A percentile compares a stretch with the other conserved stretches of the same genome.
Evolutionary conservation across 2,797 vertebrate genomes (phyloP).

Genomic region (Myotis myotis): DNA sequence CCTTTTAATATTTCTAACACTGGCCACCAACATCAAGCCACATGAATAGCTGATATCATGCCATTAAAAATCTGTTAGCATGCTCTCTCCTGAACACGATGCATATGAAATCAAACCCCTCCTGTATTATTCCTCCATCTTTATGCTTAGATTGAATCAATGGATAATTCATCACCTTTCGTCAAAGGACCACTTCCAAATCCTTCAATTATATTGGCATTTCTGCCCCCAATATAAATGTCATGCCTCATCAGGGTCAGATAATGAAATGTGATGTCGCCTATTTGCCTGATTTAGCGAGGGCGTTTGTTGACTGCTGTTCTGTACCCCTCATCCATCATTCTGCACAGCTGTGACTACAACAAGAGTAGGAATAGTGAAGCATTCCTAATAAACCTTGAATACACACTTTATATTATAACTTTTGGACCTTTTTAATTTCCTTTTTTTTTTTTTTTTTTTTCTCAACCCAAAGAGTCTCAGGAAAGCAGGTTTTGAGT

Average conservation of each 20-base stretch:
- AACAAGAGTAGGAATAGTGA: neutral
- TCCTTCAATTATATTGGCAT: conserved; percentile 7
- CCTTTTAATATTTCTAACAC: neutral
- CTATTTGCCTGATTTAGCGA: conserved; percentile 58
- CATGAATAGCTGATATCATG: neutral
- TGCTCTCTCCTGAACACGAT: neutral
- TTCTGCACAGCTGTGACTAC: neutral
- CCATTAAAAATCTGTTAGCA: neutral
- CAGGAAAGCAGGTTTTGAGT: conserved; percentile 17
- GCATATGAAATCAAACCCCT: neutral
- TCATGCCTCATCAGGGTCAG: conserved; percentile 43
- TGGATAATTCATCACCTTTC: conserved; percentile 39
- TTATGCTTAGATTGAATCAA: conserved; percentile 47
- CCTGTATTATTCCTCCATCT: neutral
- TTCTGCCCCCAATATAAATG: conserved; percentile 55
- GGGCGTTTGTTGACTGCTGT: neutral
- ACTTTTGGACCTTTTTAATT: neutral
- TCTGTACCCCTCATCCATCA: neutral
- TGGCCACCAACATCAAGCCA: neutral
- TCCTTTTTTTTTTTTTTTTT: neutral
- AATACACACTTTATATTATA: neutral
- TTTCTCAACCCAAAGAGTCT: neutral
- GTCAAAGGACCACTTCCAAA: conserved; percentile 40
- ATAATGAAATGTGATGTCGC: conserved; percentile 45
- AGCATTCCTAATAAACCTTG: conserved; percentile 41